Base-by-base conservation (phyloP, 1,140 invertebrate genomes). In the Sinella curviseta region DNA sequence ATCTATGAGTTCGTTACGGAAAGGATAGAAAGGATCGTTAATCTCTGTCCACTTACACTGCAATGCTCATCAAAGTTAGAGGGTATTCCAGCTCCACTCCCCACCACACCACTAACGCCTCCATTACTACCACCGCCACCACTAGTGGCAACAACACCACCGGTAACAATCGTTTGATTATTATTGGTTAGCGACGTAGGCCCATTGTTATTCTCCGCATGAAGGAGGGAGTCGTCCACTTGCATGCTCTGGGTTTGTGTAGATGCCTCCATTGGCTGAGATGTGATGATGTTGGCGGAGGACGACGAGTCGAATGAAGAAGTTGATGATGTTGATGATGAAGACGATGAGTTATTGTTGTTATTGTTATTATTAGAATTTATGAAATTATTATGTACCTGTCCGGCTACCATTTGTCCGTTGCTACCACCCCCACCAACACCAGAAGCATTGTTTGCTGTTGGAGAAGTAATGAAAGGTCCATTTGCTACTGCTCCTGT, bases 251-350 rank as follows among this genome's bases (percentile, higher is more conserved):
- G 65, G 31, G 81, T 82, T 67, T 80, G 79, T 1, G 79, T 78
- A 16, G 81, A 82, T 0, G 78, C 80, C 39, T 82, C 80, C 80
- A 82, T 82, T 30, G 80, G 80, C 39, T 77, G 78, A 20, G 74
- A 76, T 16, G 76, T 48, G 16, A 54, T 28, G 36, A 55, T 54
- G 36, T 8, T 60, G 20, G 54, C 26, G 65, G 24, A 70, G 70
- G 76, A 26, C 26, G 48, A 60, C 12, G 65, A 31, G 34, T 36
- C 74, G 24, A 39, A 28, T 4, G 16, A 28, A 4, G 30, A 74
- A 12, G 60, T 12, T 75, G 74, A 26, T 3, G 74, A 75, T 39
- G 34, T 36, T n/a, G 74, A 36, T 14, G 34, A 39, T 12, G 74
- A 75, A 14, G 39, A 14, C 4, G 74, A n/a, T 17, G 36, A 8